These are phyloP conservation scores for Drosophila niveifrons DNA, from an alignment of 2,888 invertebrate genomes.

Conservation along the genomic window DNA sequence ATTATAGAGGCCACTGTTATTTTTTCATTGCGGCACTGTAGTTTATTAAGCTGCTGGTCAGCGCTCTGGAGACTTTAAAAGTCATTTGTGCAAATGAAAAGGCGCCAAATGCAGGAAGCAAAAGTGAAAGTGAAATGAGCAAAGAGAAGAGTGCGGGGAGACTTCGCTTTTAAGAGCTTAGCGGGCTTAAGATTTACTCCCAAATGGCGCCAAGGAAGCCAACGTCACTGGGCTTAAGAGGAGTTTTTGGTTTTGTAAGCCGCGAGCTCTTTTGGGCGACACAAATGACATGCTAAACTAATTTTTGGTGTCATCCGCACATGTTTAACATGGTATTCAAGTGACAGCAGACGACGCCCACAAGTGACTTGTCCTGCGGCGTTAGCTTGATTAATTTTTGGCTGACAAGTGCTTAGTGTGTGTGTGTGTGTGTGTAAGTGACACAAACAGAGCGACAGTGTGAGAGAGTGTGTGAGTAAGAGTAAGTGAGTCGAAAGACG, in stretches of 20 bases:
- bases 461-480: slow-evolving; percentile 14
- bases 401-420: slow-evolving; percentile 65
- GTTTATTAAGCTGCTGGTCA: neutral
- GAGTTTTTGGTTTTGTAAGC: slow-evolving; percentile 20
- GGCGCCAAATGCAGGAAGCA: neutral
- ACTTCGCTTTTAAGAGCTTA: slow-evolving; percentile 12
- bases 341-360: slow-evolving; percentile 54
- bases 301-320: slow-evolving; percentile 73
- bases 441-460: slow-evolving; percentile 6
- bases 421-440: slow-evolving; percentile 1
- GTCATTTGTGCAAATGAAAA: slow-evolving; percentile 23
- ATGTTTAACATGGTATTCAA: slow-evolving; percentile 64
- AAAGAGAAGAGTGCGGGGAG: neutral
- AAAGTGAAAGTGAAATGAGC: neutral
- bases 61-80: slow-evolving; percentile 6
- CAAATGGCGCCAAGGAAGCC: neutral
- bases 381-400: slow-evolving; percentile 74
- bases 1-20: neutral
- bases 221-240: slow-evolving; percentile 6
- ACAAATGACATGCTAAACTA: slow-evolving; percentile 76
- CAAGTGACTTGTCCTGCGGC: slow-evolving; percentile 60
- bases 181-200: slow-evolving; percentile 6
- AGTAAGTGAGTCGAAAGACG: slow-evolving; percentile 40
- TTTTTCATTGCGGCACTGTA: slow-evolving; percentile 12
- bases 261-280: slow-evolving; percentile 34